Conservation (phyloP, 1,140 invertebrate genomes). For the Hylaeus volcanicus region DNA sequence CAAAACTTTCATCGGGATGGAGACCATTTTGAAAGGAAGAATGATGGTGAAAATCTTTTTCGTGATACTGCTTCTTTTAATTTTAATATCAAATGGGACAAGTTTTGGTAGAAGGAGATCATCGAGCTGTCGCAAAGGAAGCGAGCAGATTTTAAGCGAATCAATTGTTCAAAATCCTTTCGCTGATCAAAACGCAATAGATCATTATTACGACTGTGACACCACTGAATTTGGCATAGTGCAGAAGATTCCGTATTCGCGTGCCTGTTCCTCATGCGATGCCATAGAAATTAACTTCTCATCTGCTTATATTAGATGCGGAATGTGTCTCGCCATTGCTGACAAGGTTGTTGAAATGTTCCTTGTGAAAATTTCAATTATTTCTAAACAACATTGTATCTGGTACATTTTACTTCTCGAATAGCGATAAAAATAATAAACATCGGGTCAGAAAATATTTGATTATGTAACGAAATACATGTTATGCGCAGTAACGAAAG, state of each 20-base stretch:
- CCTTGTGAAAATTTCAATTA: too few relatives aligned
- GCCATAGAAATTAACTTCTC: constrained; percentile 60
- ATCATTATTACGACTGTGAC: constrained; percentile 62
- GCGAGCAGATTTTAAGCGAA: background rate
- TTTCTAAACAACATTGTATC: too few relatives aligned
- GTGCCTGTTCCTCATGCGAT: constrained; percentile 1
- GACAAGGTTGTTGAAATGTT: constrained; percentile 57
- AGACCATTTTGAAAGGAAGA: background rate
- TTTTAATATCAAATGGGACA: background rate
- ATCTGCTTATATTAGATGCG: constrained; percentile 72
- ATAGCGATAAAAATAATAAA: background rate
- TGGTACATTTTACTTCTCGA: background rate
- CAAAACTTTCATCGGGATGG: too few relatives aligned
- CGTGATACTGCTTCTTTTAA: background rate
- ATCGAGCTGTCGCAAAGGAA: background rate
- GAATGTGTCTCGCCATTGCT: constrained; percentile 70
- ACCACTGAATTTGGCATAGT: constrained; percentile 54
- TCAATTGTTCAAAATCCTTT: background rate
- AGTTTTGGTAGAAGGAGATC: constrained; percentile 16
- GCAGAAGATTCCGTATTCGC: constrained; percentile 65
- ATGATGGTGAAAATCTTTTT: background rate
- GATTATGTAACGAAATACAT: background rate
- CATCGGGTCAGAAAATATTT: background rate
- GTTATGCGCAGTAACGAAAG: too few relatives aligned
- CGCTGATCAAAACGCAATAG: constrained; percentile 25